Evolutionary conservation across 1,140 invertebrate genomes (phyloP), one percentile per base, ranked within the genome.

Genomic region (Galleria mellonella): DNA sequence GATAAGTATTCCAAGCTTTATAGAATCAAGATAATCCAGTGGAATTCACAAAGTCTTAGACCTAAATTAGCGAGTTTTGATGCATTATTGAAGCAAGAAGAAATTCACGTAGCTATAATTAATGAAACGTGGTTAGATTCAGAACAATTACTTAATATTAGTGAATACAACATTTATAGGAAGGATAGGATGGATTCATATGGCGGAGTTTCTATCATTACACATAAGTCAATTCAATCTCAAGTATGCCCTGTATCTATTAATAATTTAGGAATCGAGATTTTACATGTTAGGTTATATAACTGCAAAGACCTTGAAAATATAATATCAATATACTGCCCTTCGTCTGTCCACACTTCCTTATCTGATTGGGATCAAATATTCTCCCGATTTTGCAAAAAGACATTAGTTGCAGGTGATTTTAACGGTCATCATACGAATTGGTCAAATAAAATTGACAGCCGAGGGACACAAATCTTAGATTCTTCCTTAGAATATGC

Each of bases 351-450:
- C n/a, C 11, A 15, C 9, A 52, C 43, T 4, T 29, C 9, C n/a
- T 15, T 27, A 33, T 9, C 6, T 28, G 49, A 52, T 32, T 52
- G 51, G 51, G 39, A 54, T 12, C 6, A 17, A 1, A 8, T 54
- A 13, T 54, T 54, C 32, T 44, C 41, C 2, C 17, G 6, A 23
- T 23, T 23, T 23, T 3, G 2, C 2, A 6, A 23, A 23, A 2
- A 23, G 42, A 13, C 44, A 2, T 7, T 55, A 6, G 29, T 55
- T 2, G 47, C 35, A 5, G 47, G 53, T 11, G 47, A 55, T 27
- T 49, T 55, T 10, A 56, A 56, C 27, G 54, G 12, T 4, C 54
- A 56, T 13, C 53, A 55, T 13, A 46, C 33, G 0, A 55, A 39
- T 28, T 55, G 52, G 52, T 55, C 46, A 0, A 36, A 32, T 30